Evolutionary conservation across 2,113 vertebrate species (phyloP).

Genomic region (Phrynosoma blainvillii): DNA sequence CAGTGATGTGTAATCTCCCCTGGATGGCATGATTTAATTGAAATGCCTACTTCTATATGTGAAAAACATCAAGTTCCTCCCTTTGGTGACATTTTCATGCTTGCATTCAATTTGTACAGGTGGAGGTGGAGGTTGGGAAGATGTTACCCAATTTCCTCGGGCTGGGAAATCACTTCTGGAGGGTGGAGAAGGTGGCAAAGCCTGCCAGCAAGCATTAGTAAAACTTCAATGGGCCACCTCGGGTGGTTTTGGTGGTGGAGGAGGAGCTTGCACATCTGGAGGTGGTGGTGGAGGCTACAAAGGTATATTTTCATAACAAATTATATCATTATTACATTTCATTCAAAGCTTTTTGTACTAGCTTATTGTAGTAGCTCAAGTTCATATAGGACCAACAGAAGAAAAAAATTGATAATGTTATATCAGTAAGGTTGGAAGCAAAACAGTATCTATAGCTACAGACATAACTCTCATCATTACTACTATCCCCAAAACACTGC

Average conservation of each 20-base stretch:
- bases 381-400: not conserved
- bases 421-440: not conserved
- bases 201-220: slow-evolving; percentile 81
- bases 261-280: slow-evolving; percentile 88
- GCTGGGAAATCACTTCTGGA: slow-evolving; percentile 84
- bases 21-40: not conserved
- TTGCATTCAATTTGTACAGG: slow-evolving; percentile 64
- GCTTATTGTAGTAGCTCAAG: not conserved
- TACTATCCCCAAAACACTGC: not conserved
- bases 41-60: not conserved
- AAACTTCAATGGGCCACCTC: slow-evolving; percentile 86
- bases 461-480: not conserved
- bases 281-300: slow-evolving; percentile 89
- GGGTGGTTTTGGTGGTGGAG: slow-evolving; percentile 89
- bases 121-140: slow-evolving; percentile 88
- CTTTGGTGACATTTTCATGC: not conserved
- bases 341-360: not conserved
- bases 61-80: not conserved
- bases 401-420: not conserved
- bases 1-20: not conserved
- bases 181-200: slow-evolving; percentile 83
- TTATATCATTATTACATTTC: not conserved
- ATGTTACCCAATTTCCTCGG: slow-evolving; percentile 65
- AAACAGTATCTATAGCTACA: not conserved
- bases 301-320: slow-evolving; percentile 70